Percentiles rank a stretch among this genome's conserved stretches.
Evolutionary conservation across 2,113 vertebrate genomes (phyloP).

Genomic region (Smithornis capensis): DNA sequence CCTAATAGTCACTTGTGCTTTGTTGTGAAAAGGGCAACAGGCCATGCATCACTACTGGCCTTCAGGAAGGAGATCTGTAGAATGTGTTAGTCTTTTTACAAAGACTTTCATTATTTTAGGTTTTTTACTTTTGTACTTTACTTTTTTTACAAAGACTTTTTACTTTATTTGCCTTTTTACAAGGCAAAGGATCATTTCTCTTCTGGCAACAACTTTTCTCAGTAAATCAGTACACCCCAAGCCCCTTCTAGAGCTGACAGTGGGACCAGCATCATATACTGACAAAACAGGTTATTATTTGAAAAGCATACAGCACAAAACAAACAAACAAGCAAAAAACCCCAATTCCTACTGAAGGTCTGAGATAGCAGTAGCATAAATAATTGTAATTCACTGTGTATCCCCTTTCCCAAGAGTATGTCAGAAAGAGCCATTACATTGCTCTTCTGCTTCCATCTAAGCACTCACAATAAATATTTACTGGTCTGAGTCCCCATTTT

Average conservation of each 20-base stretch:
- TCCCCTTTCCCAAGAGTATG: not conserved
- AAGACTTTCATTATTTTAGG: no score
- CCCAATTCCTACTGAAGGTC: not conserved
- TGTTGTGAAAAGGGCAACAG: not conserved
- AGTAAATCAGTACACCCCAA: not conserved
- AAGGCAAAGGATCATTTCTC: not conserved
- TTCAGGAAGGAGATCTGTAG: not conserved
- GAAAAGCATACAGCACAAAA: not conserved
- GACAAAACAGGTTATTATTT: accelerated
- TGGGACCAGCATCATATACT: not conserved
- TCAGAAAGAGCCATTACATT: not conserved
- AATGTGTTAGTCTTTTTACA: not conserved
- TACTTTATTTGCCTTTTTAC: no score
- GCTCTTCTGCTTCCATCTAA: not conserved
- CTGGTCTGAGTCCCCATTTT: not conserved
- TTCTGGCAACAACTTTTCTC: not conserved
- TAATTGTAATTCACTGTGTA: not conserved
- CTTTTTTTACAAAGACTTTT: no score
- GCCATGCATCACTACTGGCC: not conserved
- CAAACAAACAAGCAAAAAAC: not conserved
- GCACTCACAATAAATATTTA: not conserved
- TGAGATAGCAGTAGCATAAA: not conserved
- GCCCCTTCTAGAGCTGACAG: not conserved
- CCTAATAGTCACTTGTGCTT: not conserved
- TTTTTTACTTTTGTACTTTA: no score